Conservation (phyloP, 2,113 vertebrate species). For the Hydropotes inermis region DNA sequence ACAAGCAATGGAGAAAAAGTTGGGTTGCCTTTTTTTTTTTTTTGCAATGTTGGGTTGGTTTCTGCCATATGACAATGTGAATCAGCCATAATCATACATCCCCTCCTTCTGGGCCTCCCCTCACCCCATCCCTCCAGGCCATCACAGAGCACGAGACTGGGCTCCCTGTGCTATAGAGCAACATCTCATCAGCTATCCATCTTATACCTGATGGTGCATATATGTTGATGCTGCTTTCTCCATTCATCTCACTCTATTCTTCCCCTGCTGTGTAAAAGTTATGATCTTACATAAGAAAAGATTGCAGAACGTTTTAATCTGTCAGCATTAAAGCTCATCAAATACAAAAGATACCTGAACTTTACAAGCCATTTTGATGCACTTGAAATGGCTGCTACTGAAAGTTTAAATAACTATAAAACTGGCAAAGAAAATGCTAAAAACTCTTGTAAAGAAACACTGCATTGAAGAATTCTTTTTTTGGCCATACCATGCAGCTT, state of each 20-base stretch:
- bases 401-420: background rate
- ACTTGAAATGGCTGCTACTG: background rate
- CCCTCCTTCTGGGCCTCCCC: background rate
- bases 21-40: background rate
- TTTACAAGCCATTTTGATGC: background rate
- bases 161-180: background rate
- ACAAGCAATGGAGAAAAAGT: background rate
- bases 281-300: background rate
- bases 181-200: background rate
- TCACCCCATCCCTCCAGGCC: background rate
- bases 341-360: background rate
- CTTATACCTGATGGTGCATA: background rate
- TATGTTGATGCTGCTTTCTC: background rate
- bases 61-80: background rate
- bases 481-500: background rate
- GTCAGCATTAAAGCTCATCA: background rate
- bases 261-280: background rate
- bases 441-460: background rate
- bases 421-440: background rate
- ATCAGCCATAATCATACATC: background rate
- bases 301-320: background rate
- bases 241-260: background rate
- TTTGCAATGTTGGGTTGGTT: background rate
- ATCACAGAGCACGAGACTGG: background rate
- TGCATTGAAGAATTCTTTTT: background rate